A percentile compares a stretch with the other conserved stretches of the same genome.
phyloP scores from a whole-genome alignment of 2,888 invertebrate genomes.

The Halictus ligatus region DNA sequence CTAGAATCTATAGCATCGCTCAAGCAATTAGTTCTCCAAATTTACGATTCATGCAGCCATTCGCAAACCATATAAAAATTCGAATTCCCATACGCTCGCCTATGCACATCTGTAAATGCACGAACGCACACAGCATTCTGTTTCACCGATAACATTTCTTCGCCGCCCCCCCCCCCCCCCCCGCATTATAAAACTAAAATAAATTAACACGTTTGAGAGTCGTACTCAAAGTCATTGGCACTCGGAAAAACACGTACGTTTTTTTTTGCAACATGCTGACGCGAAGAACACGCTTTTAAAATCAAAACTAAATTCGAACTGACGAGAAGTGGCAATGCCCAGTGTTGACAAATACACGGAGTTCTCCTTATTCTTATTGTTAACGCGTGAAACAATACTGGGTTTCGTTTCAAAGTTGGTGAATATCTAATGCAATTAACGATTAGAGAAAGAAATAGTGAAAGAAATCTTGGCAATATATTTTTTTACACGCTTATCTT shows the following conservation, averaged over 20 bases:
- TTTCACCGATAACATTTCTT: conserved; percentile 17
- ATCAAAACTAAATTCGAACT: conserved; percentile 22
- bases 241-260: conserved; percentile 16
- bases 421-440: background rate
- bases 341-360: conserved; percentile 23
- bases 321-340: conserved; percentile 21
- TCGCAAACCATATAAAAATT: conserved; percentile 44
- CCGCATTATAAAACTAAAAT: conserved; percentile 38
- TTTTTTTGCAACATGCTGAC: background rate
- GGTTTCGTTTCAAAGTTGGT: background rate
- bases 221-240: conserved; percentile 38
- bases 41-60: conserved; percentile 28
- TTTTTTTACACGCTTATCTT: background rate
- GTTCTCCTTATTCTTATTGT: conserved; percentile 53
- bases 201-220: conserved; percentile 38
- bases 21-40: conserved; percentile 30
- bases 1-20: conserved; percentile 21
- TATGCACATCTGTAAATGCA: conserved; percentile 29
- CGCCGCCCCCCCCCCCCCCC: background rate
- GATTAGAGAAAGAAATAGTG: background rate
- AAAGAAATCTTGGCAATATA: too few relatives aligned
- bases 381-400: conserved; percentile 39
- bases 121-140: background rate
- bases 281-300: conserved; percentile 18
- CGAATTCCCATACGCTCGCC: conserved; percentile 9